Conservation (phyloP, 2,113 vertebrate genomes). For the Osmerus eperlanus region DNA sequence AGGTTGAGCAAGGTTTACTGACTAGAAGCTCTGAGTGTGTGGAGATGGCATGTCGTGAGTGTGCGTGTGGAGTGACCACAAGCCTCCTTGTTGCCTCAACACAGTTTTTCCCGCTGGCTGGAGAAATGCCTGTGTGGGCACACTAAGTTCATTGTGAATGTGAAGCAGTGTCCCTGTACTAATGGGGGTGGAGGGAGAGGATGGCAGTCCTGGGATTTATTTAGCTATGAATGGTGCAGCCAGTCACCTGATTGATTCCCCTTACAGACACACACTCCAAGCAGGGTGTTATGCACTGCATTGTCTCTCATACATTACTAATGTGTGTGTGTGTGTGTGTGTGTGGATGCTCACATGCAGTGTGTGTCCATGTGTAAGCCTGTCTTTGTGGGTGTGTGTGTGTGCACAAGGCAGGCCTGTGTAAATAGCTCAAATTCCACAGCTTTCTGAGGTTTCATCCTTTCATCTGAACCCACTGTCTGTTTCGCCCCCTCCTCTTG, state of each 20-base stretch:
- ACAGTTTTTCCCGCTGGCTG: constrained; percentile 36
- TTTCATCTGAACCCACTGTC: constrained; percentile 48
- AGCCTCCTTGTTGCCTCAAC: constrained; percentile 50
- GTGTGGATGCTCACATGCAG: constrained; percentile 11
- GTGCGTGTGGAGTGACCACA: constrained; percentile 25
- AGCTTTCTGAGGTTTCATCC: constrained; percentile 38
- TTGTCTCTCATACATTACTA: neutral
- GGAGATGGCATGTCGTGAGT: constrained; percentile 30
- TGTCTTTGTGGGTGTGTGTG: constrained; percentile 19
- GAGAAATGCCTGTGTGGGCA: constrained; percentile 39
- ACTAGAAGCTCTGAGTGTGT: constrained; percentile 12
- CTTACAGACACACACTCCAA: neutral
- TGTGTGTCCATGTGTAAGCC: neutral
- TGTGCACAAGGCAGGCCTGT: constrained; percentile 30
- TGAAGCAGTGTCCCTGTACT: neutral
- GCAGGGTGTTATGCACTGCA: neutral
- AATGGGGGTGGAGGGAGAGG: constrained; percentile 4
- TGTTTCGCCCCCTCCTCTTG: constrained; percentile 26
- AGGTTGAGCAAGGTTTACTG: neutral
- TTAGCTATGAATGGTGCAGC: neutral
- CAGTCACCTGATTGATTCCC: neutral
- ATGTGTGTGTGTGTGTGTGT: constrained; percentile 21
- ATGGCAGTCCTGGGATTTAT: constrained; percentile 1
- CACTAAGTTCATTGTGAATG: constrained; percentile 24
- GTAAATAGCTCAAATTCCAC: constrained; percentile 65